Percentiles rank a stretch among this genome's conserved stretches.
Evolutionary conservation across 2,888 invertebrate species (phyloP).

Genomic region (Cyclophora punctaria): DNA sequence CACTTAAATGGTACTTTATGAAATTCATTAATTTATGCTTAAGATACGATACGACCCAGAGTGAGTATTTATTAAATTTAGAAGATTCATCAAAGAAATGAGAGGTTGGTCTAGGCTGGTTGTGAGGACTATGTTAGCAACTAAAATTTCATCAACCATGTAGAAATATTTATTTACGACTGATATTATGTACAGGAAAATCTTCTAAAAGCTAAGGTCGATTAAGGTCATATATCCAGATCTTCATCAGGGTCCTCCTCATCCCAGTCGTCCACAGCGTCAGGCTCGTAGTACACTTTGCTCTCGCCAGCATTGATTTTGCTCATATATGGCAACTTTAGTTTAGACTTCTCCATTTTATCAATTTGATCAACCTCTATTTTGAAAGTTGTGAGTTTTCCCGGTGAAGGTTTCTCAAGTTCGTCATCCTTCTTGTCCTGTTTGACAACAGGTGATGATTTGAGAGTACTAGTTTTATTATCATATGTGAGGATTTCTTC

Average conservation of each 20-base stretch:
- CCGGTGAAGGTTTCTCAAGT: slow-evolving; percentile 49
- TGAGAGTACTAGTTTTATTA: slow-evolving; percentile 39
- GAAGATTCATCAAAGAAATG: no score
- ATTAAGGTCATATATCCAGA: slow-evolving; percentile 74
- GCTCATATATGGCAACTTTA: slow-evolving; percentile 78
- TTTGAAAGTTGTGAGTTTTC: slow-evolving; percentile 76
- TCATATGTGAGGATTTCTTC: slow-evolving; percentile 53
- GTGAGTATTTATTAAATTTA: no score
- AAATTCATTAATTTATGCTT: no score
- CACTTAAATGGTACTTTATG: no score
- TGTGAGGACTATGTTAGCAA: no score
- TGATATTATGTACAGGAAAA: no score
- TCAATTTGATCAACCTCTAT: slow-evolving; percentile 78
- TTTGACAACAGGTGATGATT: slow-evolving; percentile 37
- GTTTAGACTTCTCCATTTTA: slow-evolving; percentile 72
- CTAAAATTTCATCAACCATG: no score
- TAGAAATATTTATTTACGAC: no score
- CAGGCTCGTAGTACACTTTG: slow-evolving; percentile 84
- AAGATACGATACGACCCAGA: no score
- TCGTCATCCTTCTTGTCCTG: slow-evolving; percentile 36
- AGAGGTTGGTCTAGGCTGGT: no score
- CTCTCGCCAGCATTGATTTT: slow-evolving; percentile 71
- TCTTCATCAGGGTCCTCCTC: slow-evolving; percentile 93
- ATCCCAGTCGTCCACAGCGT: slow-evolving; percentile 87
- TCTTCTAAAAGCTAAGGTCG: no score